phyloP scores from a whole-genome alignment of 2,888 invertebrate genomes.

The Lamproptera curius region DNA sequence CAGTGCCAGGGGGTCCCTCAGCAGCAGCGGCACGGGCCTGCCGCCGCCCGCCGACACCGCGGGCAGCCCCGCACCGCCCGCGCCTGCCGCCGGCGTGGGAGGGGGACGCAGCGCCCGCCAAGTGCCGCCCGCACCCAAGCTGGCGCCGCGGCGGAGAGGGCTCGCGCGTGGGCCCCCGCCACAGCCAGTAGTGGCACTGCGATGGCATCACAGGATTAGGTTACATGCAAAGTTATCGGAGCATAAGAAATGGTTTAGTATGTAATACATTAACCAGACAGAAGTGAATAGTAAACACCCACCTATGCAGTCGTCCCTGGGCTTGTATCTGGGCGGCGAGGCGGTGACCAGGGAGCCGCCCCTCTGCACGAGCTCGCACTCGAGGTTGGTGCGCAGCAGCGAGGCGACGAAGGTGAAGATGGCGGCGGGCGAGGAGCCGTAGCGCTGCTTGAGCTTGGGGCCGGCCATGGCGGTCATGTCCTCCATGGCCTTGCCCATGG shows the following conservation, averaged over 20 bases:
- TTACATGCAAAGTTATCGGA: too few relatives aligned
- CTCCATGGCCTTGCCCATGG: slow-evolving; percentile 95
- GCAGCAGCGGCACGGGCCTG: slow-evolving; percentile 85
- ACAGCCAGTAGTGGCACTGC: slow-evolving; percentile 93
- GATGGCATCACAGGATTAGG: not conserved
- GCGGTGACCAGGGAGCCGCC: slow-evolving; percentile 83
- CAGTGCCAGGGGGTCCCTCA: slow-evolving; percentile 91
- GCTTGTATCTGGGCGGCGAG: slow-evolving; percentile 81
- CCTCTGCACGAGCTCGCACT: slow-evolving; percentile 93
- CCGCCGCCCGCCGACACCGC: slow-evolving; percentile 32
- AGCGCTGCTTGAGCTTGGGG: slow-evolving; percentile 86
- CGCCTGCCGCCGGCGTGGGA: slow-evolving; percentile 23
- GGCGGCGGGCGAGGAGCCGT: slow-evolving; percentile 69
- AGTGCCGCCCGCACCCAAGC: slow-evolving; percentile 41
- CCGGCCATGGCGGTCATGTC: slow-evolving; percentile 94
- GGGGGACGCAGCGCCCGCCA: slow-evolving; percentile 39
- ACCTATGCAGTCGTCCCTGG: slow-evolving; percentile 90
- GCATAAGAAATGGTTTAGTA: too few relatives aligned
- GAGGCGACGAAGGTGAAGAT: slow-evolving; percentile 94
- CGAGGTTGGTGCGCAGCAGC: slow-evolving; percentile 93
- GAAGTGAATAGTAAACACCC: not conserved
- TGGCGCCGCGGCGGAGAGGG: slow-evolving; percentile 66
- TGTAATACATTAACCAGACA: too few relatives aligned
- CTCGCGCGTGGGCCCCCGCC: slow-evolving; percentile 89
- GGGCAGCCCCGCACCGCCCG: slow-evolving; percentile 16